Conservation (phyloP, 2,113 vertebrate species). For the Epinephelus moara region DNA sequence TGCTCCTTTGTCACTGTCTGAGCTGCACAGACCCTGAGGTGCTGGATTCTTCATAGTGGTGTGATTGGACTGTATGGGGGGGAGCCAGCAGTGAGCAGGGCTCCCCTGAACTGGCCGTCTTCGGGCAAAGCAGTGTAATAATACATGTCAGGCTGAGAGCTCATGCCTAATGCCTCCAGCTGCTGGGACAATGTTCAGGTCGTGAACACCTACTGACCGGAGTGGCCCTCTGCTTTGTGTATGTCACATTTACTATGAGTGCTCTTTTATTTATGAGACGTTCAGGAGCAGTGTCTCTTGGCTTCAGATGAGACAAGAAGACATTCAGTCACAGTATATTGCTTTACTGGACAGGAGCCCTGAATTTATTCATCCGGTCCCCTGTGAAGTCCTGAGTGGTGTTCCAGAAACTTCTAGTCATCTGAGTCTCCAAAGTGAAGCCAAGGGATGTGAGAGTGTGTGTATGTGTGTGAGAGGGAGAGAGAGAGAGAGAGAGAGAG, state of each 20-base stretch:
- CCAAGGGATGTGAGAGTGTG: slow-evolving; percentile 27
- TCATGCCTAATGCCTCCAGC: slow-evolving; percentile 21
- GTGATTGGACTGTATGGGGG: slow-evolving; percentile 21
- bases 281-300: background rate
- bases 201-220: background rate
- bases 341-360: background rate
- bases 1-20: slow-evolving; percentile 61
- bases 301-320: background rate
- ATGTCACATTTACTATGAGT: slow-evolving; percentile 19
- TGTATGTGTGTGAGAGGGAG: background rate
- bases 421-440: slow-evolving; percentile 40
- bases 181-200: background rate
- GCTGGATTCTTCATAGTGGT: slow-evolving; percentile 31
- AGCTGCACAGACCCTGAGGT: slow-evolving; percentile 29
- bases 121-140: slow-evolving; percentile 35
- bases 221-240: background rate
- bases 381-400: slow-evolving; percentile 3
- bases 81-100: slow-evolving; percentile 27
- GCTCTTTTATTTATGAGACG: slow-evolving; percentile 21
- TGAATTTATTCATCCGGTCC: background rate
- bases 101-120: slow-evolving; percentile 20
- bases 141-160: slow-evolving; percentile 23
- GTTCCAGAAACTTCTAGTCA: slow-evolving; percentile 38
- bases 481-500: slow-evolving; percentile 41
- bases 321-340: background rate